These are phyloP conservation scores for Macrophya alboannulata DNA, from an alignment of 2,888 invertebrate species.

Conservation along the genomic window DNA sequence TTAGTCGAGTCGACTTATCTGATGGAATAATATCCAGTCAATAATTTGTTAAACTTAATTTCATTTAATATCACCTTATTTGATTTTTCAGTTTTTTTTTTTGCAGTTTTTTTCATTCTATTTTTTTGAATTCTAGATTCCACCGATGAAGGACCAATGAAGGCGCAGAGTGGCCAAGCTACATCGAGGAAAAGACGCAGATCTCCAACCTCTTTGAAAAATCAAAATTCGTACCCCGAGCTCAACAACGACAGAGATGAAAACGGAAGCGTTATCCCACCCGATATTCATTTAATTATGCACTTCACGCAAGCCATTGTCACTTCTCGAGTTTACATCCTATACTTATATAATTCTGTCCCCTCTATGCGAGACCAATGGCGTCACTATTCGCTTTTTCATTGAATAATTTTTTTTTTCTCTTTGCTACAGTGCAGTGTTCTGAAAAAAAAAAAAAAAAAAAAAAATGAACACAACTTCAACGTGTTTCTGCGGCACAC, in stretches of 20 bases:
- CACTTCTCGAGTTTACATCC: constrained; percentile 20
- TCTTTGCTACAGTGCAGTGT: neutral
- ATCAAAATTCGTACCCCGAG: constrained; percentile 65
- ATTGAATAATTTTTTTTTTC: neutral
- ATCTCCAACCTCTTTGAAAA: constrained; percentile 68
- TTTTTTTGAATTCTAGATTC: constrained; percentile 71
- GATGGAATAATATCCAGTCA: constrained; percentile 27
- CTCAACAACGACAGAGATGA: constrained; percentile 59
- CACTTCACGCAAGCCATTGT: constrained; percentile 51
- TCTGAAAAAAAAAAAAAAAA: neutral
- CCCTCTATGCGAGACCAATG: constrained; percentile 17
- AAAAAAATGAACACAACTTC: no score
- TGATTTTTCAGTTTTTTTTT: no score
- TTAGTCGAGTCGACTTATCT: constrained; percentile 1
- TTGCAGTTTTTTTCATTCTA: neutral
- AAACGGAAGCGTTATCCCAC: constrained; percentile 48
- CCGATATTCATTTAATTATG: constrained; percentile 38
- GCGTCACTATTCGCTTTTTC: neutral
- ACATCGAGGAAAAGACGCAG: constrained; percentile 55
- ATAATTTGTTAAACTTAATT: neutral
- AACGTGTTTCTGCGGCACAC: neutral
- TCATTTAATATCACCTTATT: neutral
- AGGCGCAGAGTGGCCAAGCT: constrained; percentile 70
- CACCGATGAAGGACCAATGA: constrained; percentile 71
- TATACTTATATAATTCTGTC: neutral